A percentile compares a stretch with the other conserved stretches of the same genome.
These are phyloP conservation scores for Neuroscelio doddi DNA, from an alignment of 2,888 invertebrate species.

Conservation along the genomic window DNA sequence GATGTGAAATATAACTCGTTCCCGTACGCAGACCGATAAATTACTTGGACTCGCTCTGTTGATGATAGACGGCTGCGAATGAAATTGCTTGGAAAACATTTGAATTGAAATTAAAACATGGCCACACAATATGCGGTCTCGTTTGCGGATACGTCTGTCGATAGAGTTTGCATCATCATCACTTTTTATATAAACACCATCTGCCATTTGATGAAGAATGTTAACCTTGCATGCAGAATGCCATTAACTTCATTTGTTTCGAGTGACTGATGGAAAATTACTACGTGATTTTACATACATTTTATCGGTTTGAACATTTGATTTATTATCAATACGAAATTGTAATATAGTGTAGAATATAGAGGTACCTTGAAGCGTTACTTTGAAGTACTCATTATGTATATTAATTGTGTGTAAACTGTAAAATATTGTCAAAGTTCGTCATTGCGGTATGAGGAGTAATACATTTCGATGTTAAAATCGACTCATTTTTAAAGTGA, in stretches of 20 bases:
- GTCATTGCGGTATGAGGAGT: too few species aligned
- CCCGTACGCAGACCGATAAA: slow-evolving; percentile 5
- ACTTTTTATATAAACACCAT: neutral
- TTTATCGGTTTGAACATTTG: slow-evolving; percentile 13
- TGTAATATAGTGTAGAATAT: too few species aligned
- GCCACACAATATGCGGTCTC: slow-evolving; percentile 4
- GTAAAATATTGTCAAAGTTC: too few species aligned
- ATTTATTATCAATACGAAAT: too few species aligned
- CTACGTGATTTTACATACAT: slow-evolving; percentile 20
- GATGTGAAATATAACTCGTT: slow-evolving; percentile 10
- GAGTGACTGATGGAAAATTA: neutral
- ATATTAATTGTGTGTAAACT: too few species aligned
- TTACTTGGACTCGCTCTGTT: slow-evolving; percentile 5
- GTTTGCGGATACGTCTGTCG: neutral
- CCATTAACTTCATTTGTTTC: too few species aligned
- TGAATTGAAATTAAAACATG: slow-evolving; percentile 23
- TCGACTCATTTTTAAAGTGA: too few species aligned
- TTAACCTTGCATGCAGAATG: neutral
- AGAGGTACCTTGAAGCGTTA: too few species aligned
- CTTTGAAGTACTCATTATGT: too few species aligned
- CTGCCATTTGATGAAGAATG: neutral
- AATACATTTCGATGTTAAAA: too few species aligned
- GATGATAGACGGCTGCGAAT: slow-evolving; percentile 9
- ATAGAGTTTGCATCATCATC: neutral
- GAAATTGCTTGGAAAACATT: slow-evolving; percentile 27